Percentiles rank a stretch among this genome's conserved stretches.
Conservation (phyloP, 2,888 invertebrate genomes). For the Chydorus sphaericus region DNA sequence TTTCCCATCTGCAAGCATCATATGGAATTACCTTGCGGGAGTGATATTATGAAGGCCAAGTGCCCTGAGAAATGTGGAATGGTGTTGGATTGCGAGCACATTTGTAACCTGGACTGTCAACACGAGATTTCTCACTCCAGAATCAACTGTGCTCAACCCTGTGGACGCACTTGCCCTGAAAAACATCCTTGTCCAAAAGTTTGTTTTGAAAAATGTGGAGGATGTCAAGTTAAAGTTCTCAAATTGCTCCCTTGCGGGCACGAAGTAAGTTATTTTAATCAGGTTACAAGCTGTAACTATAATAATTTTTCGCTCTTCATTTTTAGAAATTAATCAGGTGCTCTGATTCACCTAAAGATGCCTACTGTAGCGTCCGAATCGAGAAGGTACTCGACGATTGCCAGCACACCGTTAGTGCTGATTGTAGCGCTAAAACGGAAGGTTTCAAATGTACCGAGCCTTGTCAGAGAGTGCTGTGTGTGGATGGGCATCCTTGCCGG, state of each 20-base stretch:
- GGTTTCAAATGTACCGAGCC: slow-evolving; percentile 14
- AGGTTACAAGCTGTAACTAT: too few species aligned
- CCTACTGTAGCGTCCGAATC: slow-evolving; percentile 12
- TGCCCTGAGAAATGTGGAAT: neutral
- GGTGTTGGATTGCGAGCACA: slow-evolving; percentile 6
- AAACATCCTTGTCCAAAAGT: slow-evolving; percentile 8
- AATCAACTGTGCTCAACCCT: neutral
- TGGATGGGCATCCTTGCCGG: slow-evolving; percentile 17
- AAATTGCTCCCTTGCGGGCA: slow-evolving; percentile 10
- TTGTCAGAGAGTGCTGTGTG: slow-evolving; percentile 16
- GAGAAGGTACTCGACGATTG: slow-evolving; percentile 12
- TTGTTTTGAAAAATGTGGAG: slow-evolving; percentile 9
- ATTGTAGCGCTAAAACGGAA: slow-evolving; percentile 3
- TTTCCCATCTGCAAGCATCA: neutral
- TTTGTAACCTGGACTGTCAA: neutral
- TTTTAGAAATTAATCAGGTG: slow-evolving; percentile 15
- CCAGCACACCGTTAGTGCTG: slow-evolving; percentile 5
- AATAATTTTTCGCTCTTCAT: neutral
- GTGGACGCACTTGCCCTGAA: slow-evolving; percentile 7
- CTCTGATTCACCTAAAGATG: slow-evolving; percentile 2
- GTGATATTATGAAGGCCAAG: neutral
- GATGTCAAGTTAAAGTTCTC: neutral
- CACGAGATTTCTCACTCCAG: neutral
- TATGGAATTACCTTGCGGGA: neutral
- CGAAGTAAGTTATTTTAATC: neutral